A percentile compares a stretch with the other conserved stretches of the same genome.
phyloP scores from a whole-genome alignment of 2,888 invertebrate species.

The Rotaria socialis region DNA sequence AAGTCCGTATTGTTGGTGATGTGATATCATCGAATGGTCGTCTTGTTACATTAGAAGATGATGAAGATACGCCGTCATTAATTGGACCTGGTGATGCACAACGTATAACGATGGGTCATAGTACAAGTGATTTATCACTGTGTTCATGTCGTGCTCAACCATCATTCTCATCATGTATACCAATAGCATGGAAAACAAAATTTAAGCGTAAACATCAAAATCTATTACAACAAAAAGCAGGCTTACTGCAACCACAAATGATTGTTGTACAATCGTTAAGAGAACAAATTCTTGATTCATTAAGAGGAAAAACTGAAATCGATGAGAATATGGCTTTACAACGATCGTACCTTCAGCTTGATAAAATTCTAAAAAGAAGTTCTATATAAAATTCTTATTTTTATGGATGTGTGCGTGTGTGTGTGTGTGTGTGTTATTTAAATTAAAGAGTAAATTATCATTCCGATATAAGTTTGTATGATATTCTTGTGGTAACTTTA shows the following conservation, averaged over 20 bases:
- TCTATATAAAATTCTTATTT: background rate
- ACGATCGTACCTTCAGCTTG: background rate
- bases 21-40: conserved; percentile 68
- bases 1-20: conserved; percentile 88
- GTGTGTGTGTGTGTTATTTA: background rate
- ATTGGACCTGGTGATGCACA: background rate
- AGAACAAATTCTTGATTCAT: background rate
- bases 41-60: conserved; percentile 36
- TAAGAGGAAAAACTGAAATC: background rate
- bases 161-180: background rate
- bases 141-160: conserved; percentile 8
- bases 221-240: background rate
- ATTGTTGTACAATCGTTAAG: background rate
- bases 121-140: background rate
- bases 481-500: background rate
- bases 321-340: background rate
- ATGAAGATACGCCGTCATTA: conserved; percentile 1
- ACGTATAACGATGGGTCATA: background rate
- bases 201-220: conserved; percentile 4
- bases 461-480: background rate
- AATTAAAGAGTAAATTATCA: background rate
- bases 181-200: conserved; percentile 2
- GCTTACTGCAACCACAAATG: background rate
- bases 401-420: background rate
- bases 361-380: background rate